Evolutionary conservation across 2,797 vertebrate species (phyloP).

Genomic region (Eulemur coronatus): DNA sequence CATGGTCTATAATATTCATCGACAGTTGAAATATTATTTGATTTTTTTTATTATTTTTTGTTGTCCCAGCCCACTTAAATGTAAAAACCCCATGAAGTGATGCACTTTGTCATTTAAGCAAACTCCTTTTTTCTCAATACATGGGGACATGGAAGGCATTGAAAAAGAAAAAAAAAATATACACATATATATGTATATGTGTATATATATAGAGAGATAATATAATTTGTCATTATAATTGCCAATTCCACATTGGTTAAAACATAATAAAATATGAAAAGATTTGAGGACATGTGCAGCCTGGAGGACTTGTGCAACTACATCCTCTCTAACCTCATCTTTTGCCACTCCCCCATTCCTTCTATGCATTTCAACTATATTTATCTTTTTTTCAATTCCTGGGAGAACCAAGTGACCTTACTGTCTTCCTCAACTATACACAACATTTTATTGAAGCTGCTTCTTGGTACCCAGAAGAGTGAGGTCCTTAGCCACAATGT

Average conservation of each 20-base stretch:
- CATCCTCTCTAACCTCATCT: too few species aligned
- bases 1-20: background rate
- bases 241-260: background rate
- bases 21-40: background rate
- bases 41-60: background rate
- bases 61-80: background rate
- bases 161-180: background rate
- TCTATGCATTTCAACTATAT: background rate
- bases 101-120: background rate
- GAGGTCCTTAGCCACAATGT: background rate
- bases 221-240: background rate
- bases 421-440: background rate
- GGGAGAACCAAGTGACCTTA: background rate
- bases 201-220: too few species aligned
- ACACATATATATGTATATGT: too few species aligned
- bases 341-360: too few species aligned
- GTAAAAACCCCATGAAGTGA: background rate
- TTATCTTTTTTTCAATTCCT: background rate
- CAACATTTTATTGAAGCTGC: background rate
- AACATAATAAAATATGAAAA: background rate
- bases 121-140: background rate
- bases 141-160: background rate
- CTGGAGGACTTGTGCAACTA: too few species aligned
- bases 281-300: background rate
- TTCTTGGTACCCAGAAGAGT: background rate